A percentile compares a stretch with the other conserved stretches of the same genome.
phyloP scores from a whole-genome alignment of 2,888 invertebrate species.

The Coelopa pilipes region DNA sequence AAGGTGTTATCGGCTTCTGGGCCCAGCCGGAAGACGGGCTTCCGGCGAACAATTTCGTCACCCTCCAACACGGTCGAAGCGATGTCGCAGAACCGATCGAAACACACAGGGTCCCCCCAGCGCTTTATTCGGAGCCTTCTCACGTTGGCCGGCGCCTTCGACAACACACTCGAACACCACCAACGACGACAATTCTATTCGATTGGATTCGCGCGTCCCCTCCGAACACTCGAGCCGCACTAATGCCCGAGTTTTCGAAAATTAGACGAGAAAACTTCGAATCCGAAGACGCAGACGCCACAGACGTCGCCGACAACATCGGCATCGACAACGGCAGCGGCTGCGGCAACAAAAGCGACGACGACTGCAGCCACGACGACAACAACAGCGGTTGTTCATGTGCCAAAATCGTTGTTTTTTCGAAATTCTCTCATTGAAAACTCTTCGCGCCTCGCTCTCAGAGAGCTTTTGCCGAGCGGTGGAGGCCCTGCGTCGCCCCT shows the following conservation, averaged over 20 bases:
- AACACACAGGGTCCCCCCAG: too few relatives aligned
- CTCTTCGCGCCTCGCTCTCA: background rate
- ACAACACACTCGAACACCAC: too few relatives aligned
- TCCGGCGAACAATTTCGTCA: too few relatives aligned
- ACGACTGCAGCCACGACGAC: background rate
- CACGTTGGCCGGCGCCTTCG: too few relatives aligned
- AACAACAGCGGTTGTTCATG: slow-evolving; percentile 2
- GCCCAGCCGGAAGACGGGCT: too few relatives aligned
- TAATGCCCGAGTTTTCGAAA: slow-evolving; percentile 20
- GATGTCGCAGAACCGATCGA: too few relatives aligned
- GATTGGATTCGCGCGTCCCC: slow-evolving; percentile 12
- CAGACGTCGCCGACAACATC: background rate
- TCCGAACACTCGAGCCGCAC: slow-evolving; percentile 19
- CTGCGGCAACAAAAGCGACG: too few relatives aligned
- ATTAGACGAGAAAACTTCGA: slow-evolving; percentile 1
- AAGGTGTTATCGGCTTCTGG: too few relatives aligned
- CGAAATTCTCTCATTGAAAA: slow-evolving; percentile 2
- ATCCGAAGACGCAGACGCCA: background rate
- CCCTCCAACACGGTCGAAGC: too few relatives aligned
- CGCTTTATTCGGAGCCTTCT: too few relatives aligned
- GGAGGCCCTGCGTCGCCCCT: background rate
- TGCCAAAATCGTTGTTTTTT: slow-evolving; percentile 25
- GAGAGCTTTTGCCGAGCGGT: background rate
- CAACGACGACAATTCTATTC: background rate
- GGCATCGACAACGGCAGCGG: background rate